Conservation (phyloP, 2,113 vertebrate genomes). For the Anoura caudifer region DNA sequence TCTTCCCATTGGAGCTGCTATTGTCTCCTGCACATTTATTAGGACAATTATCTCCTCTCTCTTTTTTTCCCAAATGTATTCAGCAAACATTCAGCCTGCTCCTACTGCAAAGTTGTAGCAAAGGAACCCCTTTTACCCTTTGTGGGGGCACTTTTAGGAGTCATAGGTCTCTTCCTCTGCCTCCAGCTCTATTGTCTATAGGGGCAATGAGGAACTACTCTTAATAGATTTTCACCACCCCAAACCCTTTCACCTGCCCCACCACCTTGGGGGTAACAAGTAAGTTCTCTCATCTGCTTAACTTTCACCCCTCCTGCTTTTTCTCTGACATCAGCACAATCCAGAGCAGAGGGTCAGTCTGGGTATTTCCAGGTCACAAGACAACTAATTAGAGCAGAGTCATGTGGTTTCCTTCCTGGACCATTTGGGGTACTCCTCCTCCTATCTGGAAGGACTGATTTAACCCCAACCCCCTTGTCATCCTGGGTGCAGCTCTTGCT, state of each 20-base stretch:
- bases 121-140: neutral
- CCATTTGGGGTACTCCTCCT: neutral
- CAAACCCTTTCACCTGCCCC: neutral
- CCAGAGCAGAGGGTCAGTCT: neutral
- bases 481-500: conserved; percentile 50
- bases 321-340: neutral
- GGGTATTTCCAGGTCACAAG: neutral
- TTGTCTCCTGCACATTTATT: conserved; percentile 71
- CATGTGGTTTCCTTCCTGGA: neutral
- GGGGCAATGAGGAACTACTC: neutral
- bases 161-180: neutral
- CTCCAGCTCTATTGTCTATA: neutral
- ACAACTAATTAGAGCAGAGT: neutral
- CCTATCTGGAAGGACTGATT: neutral
- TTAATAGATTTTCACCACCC: neutral
- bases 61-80: conserved; percentile 49
- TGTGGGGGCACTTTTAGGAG: neutral
- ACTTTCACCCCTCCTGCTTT: neutral
- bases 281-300: neutral
- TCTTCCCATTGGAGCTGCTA: conserved; percentile 70
- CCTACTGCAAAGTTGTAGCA: neutral
- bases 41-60: conserved; percentile 69
- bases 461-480: conserved; percentile 31
- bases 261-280: neutral
- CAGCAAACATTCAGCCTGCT: conserved; percentile 50